Conservation (phyloP, 2,113 vertebrate genomes). For the Butastur rufipennis region DNA sequence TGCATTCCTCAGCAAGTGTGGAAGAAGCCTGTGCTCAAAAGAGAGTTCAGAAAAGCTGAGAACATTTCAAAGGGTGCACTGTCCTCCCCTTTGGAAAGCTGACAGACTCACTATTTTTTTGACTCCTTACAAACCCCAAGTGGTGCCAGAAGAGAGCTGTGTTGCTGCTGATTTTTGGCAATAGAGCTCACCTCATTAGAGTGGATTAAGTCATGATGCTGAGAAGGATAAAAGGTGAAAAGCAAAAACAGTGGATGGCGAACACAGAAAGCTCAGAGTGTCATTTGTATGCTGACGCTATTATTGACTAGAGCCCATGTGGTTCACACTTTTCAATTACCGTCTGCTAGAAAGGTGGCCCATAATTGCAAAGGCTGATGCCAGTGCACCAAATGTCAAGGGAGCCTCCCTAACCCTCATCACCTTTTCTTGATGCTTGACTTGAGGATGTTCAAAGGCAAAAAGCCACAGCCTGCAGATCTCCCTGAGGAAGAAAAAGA, state of each 20-base stretch:
- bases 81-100: conserved; percentile 70
- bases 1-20: neutral
- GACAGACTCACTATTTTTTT: conserved; percentile 55
- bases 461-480: conserved; percentile 65
- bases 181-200: conserved; percentile 79
- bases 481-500: conserved; percentile 60
- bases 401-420: conserved; percentile 74
- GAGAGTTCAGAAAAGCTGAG: conserved; percentile 4
- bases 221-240: conserved; percentile 83
- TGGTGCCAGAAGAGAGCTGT: conserved; percentile 53
- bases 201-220: conserved; percentile 83
- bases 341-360: conserved; percentile 79
- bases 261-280: conserved; percentile 55
- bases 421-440: conserved; percentile 77
- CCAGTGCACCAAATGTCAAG: conserved; percentile 76
- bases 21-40: neutral
- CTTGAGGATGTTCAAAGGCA: conserved; percentile 87
- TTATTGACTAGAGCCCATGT: conserved; percentile 83
- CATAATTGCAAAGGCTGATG: conserved; percentile 83
- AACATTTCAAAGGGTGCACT: neutral
- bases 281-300: conserved; percentile 74
- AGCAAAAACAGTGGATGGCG: conserved; percentile 57
- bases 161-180: conserved; percentile 70
- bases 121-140: conserved; percentile 47
- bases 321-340: conserved; percentile 85